Conservation (phyloP, 2,113 vertebrate species). For the Rallus limicola region DNA sequence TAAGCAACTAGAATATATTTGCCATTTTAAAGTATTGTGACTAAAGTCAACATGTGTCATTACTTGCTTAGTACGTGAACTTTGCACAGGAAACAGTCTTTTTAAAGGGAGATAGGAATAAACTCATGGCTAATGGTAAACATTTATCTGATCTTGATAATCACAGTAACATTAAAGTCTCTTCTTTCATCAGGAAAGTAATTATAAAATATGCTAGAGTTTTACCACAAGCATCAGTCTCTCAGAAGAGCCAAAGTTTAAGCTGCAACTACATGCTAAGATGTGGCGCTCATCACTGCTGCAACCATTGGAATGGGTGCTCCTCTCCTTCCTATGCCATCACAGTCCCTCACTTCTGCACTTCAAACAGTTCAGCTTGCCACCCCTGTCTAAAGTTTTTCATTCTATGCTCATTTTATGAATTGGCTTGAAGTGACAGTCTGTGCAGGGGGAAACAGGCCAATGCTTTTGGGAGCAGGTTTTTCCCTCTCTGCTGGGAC, state of each 20-base stretch:
- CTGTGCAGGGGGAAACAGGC: accelerated
- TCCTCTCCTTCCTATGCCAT: neutral
- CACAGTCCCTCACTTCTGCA: neutral
- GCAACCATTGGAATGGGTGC: accelerated
- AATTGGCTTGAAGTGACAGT: neutral
- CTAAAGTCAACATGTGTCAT: neutral
- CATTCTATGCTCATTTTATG: neutral
- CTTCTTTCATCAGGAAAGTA: neutral
- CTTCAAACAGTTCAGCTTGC: no score
- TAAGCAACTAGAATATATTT: neutral
- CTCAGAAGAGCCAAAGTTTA: neutral
- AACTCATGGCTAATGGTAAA: neutral
- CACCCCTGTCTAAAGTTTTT: neutral
- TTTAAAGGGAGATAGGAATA: neutral
- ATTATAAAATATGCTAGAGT: neutral
- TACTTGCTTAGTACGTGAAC: neutral
- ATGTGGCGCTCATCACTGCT: neutral
- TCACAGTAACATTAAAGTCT: neutral
- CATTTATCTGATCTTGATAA: neutral
- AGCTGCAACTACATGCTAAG: neutral
- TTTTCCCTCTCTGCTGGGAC: neutral
- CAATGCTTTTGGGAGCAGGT: neutral
- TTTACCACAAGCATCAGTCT: neutral
- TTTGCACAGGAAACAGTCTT: neutral
- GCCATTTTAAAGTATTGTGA: neutral